Conservation (phyloP, 1,140 invertebrate genomes). For the Phocides pigmalion region DNA sequence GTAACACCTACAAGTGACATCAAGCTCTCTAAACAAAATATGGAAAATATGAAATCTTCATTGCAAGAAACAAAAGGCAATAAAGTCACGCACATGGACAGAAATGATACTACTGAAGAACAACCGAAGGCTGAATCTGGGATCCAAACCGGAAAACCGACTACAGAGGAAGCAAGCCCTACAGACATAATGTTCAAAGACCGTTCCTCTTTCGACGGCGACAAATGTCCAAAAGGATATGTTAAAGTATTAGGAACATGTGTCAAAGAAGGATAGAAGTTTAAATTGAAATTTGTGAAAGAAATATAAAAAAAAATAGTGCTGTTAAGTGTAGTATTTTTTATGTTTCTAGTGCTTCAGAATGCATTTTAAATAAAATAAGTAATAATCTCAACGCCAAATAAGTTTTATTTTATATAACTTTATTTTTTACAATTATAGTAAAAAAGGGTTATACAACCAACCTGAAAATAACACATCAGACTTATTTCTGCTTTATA, state of each 20-base stretch:
- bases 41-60: not conserved
- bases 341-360: too few species aligned
- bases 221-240: constrained; percentile 48
- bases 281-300: too few species aligned
- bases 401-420: too few species aligned
- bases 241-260: constrained; percentile 50
- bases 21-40: not conserved
- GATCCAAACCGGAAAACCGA: not conserved
- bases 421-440: too few species aligned
- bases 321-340: too few species aligned
- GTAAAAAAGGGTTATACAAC: too few species aligned
- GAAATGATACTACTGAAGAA: not conserved
- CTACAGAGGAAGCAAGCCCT: not conserved
- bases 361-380: too few species aligned
- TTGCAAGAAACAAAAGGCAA: not conserved
- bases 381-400: too few species aligned
- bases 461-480: too few species aligned
- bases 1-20: too few species aligned
- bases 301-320: too few species aligned
- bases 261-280: constrained; percentile 23
- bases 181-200: constrained; percentile 42
- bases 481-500: too few species aligned
- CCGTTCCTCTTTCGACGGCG: constrained; percentile 49
- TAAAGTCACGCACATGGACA: not conserved
- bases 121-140: not conserved